Base-by-base conservation (phyloP, 2,113 vertebrate genomes). In the Menidia beryllina region DNA sequence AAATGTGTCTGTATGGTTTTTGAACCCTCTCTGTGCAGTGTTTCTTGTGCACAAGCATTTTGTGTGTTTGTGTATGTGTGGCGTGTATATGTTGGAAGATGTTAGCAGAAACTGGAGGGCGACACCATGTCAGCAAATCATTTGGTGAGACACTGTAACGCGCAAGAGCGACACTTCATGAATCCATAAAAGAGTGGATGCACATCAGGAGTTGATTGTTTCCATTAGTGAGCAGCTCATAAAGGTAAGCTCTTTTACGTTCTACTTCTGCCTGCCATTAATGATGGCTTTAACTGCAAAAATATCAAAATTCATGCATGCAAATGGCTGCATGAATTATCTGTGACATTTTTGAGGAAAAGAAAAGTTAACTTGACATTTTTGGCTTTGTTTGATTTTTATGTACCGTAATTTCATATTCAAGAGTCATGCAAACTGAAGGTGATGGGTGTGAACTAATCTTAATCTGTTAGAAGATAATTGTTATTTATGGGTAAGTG, bases 171-270 rank as follows among this genome's bases (percentile, higher is more conserved):
- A 62, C n/a, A 30, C 57, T 63, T 59, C 23, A 24, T 7, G 11
- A 39, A 63, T 24, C 26, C 13, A 53, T 41, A 43, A 71, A 58
- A 49, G 41, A 24, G 25, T 47, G 30, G 49, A 75, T 0, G 21
- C 36, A 53, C 30, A 67, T 48, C 1, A 1, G 27, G 24, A 7
- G 20, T 10, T 30, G 7, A 41, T 23, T 43, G 3, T 26, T n/a
- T 69, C 50, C n/a, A 39, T 62, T 48, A 76, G 48, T 3, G 5
- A n/a, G 9, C 50, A 45, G 2, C 47, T 51, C 17, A 24, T 34
- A 48, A 58, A 80, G 59, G 63, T 69, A 41, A 78, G n/a, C 52
- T n/a, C 21, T 43, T n/a, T 4, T 12, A 71, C 60, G 23, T 67
- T 39, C 5, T 60, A 24, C 43, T 11, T 15, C 38, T 62, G 19